Percentiles rank a stretch among this genome's conserved stretches.
These are phyloP conservation scores for Mythimna albipuncta DNA, from an alignment of 2,888 invertebrate genomes.

Conservation along the genomic window DNA sequence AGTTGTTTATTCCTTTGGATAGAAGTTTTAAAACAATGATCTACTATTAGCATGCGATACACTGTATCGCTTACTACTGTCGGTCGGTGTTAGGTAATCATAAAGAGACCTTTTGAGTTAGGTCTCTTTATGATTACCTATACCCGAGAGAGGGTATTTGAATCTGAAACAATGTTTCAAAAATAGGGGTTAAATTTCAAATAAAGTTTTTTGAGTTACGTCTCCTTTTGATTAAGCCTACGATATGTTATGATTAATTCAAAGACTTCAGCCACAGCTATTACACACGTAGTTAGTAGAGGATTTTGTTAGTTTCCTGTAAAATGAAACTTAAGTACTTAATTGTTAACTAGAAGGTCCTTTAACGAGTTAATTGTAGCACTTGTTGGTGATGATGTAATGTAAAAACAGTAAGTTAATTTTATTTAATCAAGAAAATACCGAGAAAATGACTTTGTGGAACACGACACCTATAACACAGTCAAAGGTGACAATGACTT, in stretches of 20 bases:
- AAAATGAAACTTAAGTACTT: constrained; percentile 11
- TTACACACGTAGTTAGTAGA: not conserved
- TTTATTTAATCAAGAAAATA: constrained; percentile 2
- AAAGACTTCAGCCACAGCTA: not conserved
- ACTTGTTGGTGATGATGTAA: not conserved
- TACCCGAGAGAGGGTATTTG: too few species aligned
- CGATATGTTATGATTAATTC: not conserved
- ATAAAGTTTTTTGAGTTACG: too few species aligned
- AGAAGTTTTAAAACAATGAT: too few species aligned
- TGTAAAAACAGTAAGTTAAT: not conserved
- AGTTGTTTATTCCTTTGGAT: too few species aligned
- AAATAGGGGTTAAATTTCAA: too few species aligned
- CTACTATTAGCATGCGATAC: too few species aligned
- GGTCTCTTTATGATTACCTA: too few species aligned
- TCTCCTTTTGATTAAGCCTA: too few species aligned
- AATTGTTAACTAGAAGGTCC: constrained; percentile 5
- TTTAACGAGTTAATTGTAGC: constrained; percentile 1
- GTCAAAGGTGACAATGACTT: not conserved
- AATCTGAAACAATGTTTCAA: too few species aligned
- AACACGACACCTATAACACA: not conserved
- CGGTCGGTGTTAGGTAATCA: too few species aligned
- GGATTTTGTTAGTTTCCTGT: constrained; percentile 10
- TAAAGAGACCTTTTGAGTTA: too few species aligned
- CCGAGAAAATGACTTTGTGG: not conserved
- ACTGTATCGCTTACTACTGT: too few species aligned